Evolutionary conservation across 2,888 invertebrate genomes (phyloP).

Genomic region (Xanthorhoe designata): DNA sequence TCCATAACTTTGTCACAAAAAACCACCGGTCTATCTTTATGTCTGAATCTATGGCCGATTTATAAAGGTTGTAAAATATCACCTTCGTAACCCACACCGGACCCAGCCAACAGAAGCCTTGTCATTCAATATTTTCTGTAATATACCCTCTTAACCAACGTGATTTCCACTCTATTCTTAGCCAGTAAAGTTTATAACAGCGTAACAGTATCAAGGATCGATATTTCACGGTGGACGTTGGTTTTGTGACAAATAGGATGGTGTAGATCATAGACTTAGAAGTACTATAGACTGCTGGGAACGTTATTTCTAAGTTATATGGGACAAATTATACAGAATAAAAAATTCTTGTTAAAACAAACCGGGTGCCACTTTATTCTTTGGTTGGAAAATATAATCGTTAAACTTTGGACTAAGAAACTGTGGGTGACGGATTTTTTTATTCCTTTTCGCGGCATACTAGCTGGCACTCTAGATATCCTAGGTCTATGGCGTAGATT

Average conservation of each 20-base stretch:
- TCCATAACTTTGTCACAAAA: conserved; percentile 2
- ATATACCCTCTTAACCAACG: conserved; percentile 11
- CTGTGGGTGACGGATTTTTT: no score
- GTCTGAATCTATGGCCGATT: conserved; percentile 8
- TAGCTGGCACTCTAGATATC: no score
- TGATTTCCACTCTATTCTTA: conserved; percentile 18
- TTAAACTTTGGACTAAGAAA: no score
- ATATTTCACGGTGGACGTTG: conserved; percentile 13
- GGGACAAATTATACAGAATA: no score
- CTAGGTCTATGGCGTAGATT: conserved; percentile 1
- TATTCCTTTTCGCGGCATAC: no score
- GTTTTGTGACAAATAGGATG: conserved; percentile 17
- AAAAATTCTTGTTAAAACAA: no score
- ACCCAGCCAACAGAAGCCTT: conserved; percentile 9
- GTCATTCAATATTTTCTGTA: conserved; percentile 26
- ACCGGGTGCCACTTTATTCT: no score
- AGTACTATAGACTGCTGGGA: neutral
- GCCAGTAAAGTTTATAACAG: neutral
- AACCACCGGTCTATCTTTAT: conserved; percentile 4
- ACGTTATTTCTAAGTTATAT: no score
- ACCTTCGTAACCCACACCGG: conserved; percentile 18
- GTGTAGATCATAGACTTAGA: neutral
- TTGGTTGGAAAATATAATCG: no score
- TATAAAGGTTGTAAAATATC: conserved; percentile 29
- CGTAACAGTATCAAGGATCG: conserved; percentile 14